A percentile compares a stretch with the other conserved stretches of the same genome.
Evolutionary conservation across 2,888 invertebrate species (phyloP).

Genomic region (Chironomus tentans): DNA sequence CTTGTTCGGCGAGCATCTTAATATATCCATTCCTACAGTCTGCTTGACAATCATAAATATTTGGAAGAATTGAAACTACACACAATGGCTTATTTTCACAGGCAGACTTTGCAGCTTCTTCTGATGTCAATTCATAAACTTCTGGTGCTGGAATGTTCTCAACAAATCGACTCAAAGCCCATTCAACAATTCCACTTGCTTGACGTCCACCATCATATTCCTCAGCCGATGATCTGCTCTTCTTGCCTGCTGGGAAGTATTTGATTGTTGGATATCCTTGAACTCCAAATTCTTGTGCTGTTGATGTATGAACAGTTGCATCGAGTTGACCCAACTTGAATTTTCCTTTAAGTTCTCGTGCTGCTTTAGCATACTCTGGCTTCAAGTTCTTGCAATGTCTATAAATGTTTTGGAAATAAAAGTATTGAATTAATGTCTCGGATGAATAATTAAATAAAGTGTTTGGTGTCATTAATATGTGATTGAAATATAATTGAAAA

Average conservation of each 20-base stretch:
- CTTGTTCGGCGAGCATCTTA: conserved; percentile 58
- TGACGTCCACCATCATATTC: conserved; percentile 94
- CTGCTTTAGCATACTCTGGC: conserved; percentile 94
- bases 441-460: background rate
- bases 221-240: conserved; percentile 54
- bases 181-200: conserved; percentile 77
- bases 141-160: conserved; percentile 89
- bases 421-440: background rate
- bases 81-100: conserved; percentile 87
- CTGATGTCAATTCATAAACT: conserved; percentile 57
- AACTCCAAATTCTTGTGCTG: conserved; percentile 75
- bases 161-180: conserved; percentile 76
- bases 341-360: conserved; percentile 90
- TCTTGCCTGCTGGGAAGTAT: conserved; percentile 70
- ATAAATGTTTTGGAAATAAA: background rate
- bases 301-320: conserved; percentile 80
- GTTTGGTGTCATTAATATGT: background rate
- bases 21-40: conserved; percentile 85
- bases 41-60: conserved; percentile 92
- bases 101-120: conserved; percentile 55
- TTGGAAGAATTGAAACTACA: conserved; percentile 83
- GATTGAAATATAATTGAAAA: no score
- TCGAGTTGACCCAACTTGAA: conserved; percentile 93
- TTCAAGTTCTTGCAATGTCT: conserved; percentile 92
- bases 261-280: conserved; percentile 97